phyloP scores from a whole-genome alignment of 2,113 vertebrate genomes.

The Neomonachus schauinslandi region DNA sequence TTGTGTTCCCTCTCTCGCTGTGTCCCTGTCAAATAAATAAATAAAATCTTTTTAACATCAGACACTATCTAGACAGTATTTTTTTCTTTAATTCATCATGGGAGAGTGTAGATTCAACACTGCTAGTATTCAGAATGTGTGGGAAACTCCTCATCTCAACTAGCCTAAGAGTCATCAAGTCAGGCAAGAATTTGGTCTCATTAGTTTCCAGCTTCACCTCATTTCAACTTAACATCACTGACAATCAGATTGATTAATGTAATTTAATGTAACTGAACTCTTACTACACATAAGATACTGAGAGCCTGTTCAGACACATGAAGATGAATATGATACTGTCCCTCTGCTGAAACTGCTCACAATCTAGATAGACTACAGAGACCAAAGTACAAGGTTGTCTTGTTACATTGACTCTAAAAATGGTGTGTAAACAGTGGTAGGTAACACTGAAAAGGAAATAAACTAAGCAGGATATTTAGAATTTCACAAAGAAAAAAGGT shows the following conservation, averaged over 20 bases:
- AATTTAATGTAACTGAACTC: neutral
- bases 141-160: constrained; percentile 17
- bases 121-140: neutral
- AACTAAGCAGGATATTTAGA: neutral
- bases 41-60: neutral
- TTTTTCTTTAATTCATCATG: neutral
- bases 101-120: neutral
- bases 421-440: neutral
- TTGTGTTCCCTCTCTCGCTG: too few species aligned
- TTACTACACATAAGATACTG: neutral
- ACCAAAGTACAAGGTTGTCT: neutral
- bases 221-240: neutral
- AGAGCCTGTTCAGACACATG: neutral
- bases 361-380: neutral
- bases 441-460: neutral
- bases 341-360: constrained; percentile 15
- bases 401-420: neutral
- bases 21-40: too few species aligned
- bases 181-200: neutral
- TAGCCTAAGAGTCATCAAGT: neutral
- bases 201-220: neutral
- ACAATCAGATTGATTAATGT: neutral
- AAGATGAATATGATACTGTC: neutral
- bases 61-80: neutral
- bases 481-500: constrained; percentile 17